Percentiles rank a stretch among this genome's conserved stretches.
phyloP scores from a whole-genome alignment of 1,140 invertebrate species.

The Probaryconus sp. region DNA sequence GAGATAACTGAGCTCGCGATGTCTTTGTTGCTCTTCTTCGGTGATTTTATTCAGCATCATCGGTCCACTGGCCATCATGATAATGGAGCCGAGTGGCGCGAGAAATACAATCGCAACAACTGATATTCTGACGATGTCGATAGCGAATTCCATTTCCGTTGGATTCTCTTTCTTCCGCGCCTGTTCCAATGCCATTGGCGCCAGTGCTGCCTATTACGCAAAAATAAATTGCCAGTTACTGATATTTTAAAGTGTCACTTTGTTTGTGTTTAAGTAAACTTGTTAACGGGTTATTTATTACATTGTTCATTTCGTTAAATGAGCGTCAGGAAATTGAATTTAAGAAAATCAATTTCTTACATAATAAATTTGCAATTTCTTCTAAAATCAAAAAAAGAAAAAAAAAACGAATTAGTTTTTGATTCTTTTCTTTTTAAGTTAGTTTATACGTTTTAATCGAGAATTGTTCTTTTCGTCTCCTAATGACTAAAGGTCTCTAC shows the following conservation, averaged over 20 bases:
- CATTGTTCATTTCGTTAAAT: too few relatives aligned
- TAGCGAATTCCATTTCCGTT: slow-evolving; percentile 62
- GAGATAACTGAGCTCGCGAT: slow-evolving; percentile 66
- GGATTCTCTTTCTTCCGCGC: slow-evolving; percentile 50
- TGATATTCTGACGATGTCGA: slow-evolving; percentile 69
- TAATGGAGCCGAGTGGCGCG: slow-evolving; percentile 68
- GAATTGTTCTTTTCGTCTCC: too few relatives aligned
- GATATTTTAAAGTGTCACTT: slow-evolving; percentile 10
- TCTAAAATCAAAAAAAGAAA: too few relatives aligned
- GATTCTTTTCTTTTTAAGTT: too few relatives aligned
- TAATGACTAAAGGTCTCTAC: too few relatives aligned
- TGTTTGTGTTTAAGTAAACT: neutral
- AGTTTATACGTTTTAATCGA: too few relatives aligned
- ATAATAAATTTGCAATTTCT: too few relatives aligned
- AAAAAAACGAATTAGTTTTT: too few relatives aligned
- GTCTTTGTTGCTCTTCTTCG: slow-evolving; percentile 61
- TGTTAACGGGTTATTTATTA: neutral
- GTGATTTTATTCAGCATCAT: slow-evolving; percentile 64
- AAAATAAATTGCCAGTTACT: slow-evolving; percentile 33
- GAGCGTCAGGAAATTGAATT: too few relatives aligned
- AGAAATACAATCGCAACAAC: slow-evolving; percentile 70
- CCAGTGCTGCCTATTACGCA: slow-evolving; percentile 68
- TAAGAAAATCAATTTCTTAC: too few relatives aligned
- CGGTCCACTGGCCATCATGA: slow-evolving; percentile 70
- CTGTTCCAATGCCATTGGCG: slow-evolving; percentile 70